Conservation (phyloP, 2,113 vertebrate genomes). For the human (Homo sapiens) region GRCh38 chr1:112326001-112326500, state of each 20-base stretch:
- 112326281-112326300: not conserved
- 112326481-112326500: not conserved
- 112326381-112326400: not conserved
- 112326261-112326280: not conserved
- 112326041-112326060: not conserved
- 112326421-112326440: not conserved
- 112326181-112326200: not conserved
- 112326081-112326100: not conserved
- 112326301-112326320: too few species aligned
- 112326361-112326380: not conserved
- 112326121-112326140: not conserved
- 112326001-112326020: not conserved
- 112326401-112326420: not conserved
- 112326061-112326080: not conserved
- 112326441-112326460: not conserved
- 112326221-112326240: not conserved
- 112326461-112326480: not conserved
- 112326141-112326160: accelerated
- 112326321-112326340: not conserved
- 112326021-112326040: not conserved
- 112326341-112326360: not conserved
- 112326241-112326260: not conserved
- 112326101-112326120: not conserved
- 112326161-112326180: not conserved
- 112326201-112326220: not conserved